Base-by-base conservation (phyloP, 2,797 vertebrate species). In the Chaetophractus vellerosus region DNA sequence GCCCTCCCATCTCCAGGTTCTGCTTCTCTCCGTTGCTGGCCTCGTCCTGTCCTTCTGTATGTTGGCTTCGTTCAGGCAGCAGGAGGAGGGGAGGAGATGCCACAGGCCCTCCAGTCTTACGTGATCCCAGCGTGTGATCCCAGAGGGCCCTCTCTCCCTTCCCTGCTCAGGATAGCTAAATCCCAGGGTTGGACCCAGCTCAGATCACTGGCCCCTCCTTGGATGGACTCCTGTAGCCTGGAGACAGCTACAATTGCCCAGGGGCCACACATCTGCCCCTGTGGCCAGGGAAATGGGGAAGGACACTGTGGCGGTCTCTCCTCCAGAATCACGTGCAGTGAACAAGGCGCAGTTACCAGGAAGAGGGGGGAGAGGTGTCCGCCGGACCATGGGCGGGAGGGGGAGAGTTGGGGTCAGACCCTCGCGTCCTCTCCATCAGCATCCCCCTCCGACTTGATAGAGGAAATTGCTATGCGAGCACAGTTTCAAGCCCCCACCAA, bases 301-400 rank as follows among this genome's bases (percentile, higher is more conserved):
- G 38, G 38, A 45, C 14, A 33, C 41, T 21, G 6, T 2, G 14
- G 8, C 12, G 6, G 41, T 15, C 66, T 11, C 6, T 36, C 50
- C 78, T 4, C 14, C 15, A 1, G 52, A 50, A 79, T 19, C 5
- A 0, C 4, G 52, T 23, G 21, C 21, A 28, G 1, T 0, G 57
- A 72, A 24, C 31, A 6, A 5, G 21, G 2, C 15, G 4, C 66
- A 8, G 1, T 69, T 19, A 26, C 75, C 66, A 76, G 48, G 36
- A 66, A 94, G n/a, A 50, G 21, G 26, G 33, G 36, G 36, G 2
- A 48, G 36, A 41, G 59, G 28, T 6, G 55, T 55, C 18, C 18
- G 19, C 9, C 14, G 1, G 16, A 8, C 55, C 55, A 52, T 55
- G 0, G 21, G 23, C 45, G 3, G 7, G 9, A 0, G 4, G 33